phyloP scores from a whole-genome alignment of 1,140 invertebrate species.

The Pogonognathellus flavescens region DNA sequence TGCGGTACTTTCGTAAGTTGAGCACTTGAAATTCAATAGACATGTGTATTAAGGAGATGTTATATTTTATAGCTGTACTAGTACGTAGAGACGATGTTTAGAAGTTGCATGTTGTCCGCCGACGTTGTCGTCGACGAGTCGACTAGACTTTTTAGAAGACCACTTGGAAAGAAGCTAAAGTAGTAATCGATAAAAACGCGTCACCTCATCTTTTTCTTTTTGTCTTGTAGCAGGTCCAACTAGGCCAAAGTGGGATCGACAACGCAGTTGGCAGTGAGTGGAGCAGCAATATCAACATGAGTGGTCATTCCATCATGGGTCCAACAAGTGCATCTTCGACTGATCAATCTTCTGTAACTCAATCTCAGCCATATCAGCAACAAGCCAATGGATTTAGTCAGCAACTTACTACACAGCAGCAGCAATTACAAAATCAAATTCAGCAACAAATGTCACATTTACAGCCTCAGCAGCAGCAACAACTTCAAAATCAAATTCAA shows the following conservation, averaged over 20 bases:
- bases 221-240: conserved; percentile 57
- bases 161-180: too few relatives aligned
- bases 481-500: conserved; percentile 54
- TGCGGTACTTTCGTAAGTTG: too few relatives aligned
- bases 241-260: conserved; percentile 30
- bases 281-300: conserved; percentile 55
- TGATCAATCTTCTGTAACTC: conserved; percentile 51
- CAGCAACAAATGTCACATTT: conserved; percentile 53
- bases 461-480: conserved; percentile 61
- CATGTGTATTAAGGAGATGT: too few relatives aligned
- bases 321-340: conserved; percentile 57
- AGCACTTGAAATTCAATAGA: too few relatives aligned
- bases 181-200: conserved; percentile 16
- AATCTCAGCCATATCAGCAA: conserved; percentile 63
- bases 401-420: conserved; percentile 3
- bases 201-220: conserved; percentile 22
- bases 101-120: too few relatives aligned
- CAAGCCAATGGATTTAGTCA: conserved; percentile 30
- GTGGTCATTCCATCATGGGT: conserved; percentile 56
- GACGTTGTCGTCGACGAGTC: too few relatives aligned
- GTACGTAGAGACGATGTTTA: too few relatives aligned
- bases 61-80: too few relatives aligned
- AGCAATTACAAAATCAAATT: conserved; percentile 45
- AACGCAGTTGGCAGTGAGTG: conserved; percentile 45
- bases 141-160: too few relatives aligned